These are phyloP conservation scores for Machaerirhynchus nigripectus DNA, from an alignment of 2,113 vertebrate genomes.

Conservation along the genomic window DNA sequence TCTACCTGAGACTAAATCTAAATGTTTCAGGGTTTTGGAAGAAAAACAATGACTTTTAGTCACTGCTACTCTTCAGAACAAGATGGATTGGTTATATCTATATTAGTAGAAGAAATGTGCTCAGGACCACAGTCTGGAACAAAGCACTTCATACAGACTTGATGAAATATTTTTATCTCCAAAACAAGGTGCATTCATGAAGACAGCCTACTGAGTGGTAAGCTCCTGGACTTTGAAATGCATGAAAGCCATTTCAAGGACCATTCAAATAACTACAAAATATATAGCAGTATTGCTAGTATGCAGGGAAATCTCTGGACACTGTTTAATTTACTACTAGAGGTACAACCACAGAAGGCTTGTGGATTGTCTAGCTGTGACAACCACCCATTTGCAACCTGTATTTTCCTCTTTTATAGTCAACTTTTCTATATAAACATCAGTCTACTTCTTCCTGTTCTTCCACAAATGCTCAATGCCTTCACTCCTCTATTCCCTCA, in stretches of 20 bases:
- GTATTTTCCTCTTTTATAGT: neutral
- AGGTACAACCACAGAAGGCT: neutral
- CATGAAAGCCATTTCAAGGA: neutral
- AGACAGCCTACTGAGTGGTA: neutral
- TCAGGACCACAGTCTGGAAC: neutral
- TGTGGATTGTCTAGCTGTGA: neutral
- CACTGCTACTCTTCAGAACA: neutral
- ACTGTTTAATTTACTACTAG: neutral
- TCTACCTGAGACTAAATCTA: neutral
- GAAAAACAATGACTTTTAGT: neutral
- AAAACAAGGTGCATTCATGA: neutral
- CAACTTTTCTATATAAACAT: neutral
- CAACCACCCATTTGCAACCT: neutral
- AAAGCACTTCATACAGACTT: neutral
- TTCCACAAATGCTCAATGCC: neutral
- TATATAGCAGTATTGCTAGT: neutral
- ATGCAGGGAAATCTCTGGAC: neutral
- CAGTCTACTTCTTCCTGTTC: neutral
- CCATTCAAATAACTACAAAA: neutral
- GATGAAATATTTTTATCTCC: neutral
- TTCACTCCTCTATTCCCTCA: neutral
- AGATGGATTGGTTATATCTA: neutral
- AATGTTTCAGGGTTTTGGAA: neutral
- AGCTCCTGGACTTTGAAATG: neutral
- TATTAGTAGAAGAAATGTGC: neutral